phyloP scores from a whole-genome alignment of 1,140 invertebrate species.

The Caenorhabditis briggsae region DNA sequence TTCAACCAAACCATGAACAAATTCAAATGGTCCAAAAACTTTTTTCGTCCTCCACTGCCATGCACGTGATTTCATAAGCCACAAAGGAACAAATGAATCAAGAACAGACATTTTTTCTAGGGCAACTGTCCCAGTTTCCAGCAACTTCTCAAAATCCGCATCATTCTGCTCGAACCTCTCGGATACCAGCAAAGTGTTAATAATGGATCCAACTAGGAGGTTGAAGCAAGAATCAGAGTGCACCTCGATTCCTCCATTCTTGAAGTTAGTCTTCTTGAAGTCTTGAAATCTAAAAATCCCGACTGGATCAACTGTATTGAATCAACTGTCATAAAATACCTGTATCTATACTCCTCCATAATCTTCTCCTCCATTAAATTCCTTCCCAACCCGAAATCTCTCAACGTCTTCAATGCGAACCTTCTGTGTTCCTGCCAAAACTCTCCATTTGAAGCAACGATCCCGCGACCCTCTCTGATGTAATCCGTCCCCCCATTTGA shows the following conservation, averaged over 20 bases:
- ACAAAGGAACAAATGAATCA: slow-evolving; percentile 4
- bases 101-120: slow-evolving; percentile 37
- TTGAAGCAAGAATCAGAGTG: slow-evolving; percentile 44
- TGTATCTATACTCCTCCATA: slow-evolving; percentile 57
- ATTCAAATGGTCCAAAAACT: not conserved
- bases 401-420: slow-evolving; percentile 65
- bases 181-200: slow-evolving; percentile 59
- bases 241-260: slow-evolving; percentile 27
- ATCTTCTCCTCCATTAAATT: slow-evolving; percentile 69
- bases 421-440: slow-evolving; percentile 67
- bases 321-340: not conserved
- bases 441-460: slow-evolving; percentile 57
- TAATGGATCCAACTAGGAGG: slow-evolving; percentile 61
- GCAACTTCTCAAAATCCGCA: slow-evolving; percentile 56
- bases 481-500: slow-evolving; percentile 16
- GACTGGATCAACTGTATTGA: too few species aligned
- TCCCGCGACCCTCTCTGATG: slow-evolving; percentile 54
- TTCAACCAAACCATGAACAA: slow-evolving; percentile 7
- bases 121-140: slow-evolving; percentile 1
- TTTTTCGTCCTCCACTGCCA: slow-evolving; percentile 40
- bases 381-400: slow-evolving; percentile 70
- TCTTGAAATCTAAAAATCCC: not conserved
- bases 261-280: slow-evolving; percentile 47
- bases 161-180: slow-evolving; percentile 59
- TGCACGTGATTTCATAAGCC: not conserved